Base-by-base conservation (phyloP, 2,888 invertebrate species). In the Argyresthia albistria region DNA sequence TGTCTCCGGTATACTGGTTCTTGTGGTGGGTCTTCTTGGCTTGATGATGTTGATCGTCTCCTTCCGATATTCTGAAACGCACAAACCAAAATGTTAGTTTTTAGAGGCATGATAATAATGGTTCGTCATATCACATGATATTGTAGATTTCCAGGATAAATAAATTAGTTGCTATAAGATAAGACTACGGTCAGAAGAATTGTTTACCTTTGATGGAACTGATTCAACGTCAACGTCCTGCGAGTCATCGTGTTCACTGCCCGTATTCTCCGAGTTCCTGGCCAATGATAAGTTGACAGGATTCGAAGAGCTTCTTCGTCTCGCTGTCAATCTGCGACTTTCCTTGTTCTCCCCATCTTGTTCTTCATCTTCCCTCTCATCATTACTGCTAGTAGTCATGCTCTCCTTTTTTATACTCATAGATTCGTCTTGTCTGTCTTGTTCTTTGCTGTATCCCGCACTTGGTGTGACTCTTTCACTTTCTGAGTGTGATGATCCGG, bases 251-350 rank as follows among this genome's bases (percentile, higher is more conserved):
- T 84, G 86, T 74, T 89, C 89, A 71, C 89, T 90, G 60, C 90
- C 89, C 53, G 89, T 88, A 61, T 89, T 88, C 60, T 89, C 89
- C 35, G 90, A 88, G 56, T 87, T 88, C 58, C 83, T 83, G 52
- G 90, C 89, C 54, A 92, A 69, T 35, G 93, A 95, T 62, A 95
- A 88, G 80, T 95, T 95, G 50, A 95, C 95, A 42, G 95, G 95
- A 73, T 94, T 94, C 1, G 94, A 92, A 50, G 93, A 94, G 76
- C 91, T 93, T 76, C 92, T 90, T 69, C 92, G 88, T 63, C 92
- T 82, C 51, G 89, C 90, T 42, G 90, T 88, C 54, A 90, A 77
- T 58, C 86, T 67, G 52, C 88, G 69, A 59, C 83, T 79, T 69
- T 83, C 81, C 58, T 81, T 78, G 62, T 88, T 88, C 59, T 90